Base-by-base conservation (phyloP, 2,113 vertebrate species). In the Callospermophilus lateralis region DNA sequence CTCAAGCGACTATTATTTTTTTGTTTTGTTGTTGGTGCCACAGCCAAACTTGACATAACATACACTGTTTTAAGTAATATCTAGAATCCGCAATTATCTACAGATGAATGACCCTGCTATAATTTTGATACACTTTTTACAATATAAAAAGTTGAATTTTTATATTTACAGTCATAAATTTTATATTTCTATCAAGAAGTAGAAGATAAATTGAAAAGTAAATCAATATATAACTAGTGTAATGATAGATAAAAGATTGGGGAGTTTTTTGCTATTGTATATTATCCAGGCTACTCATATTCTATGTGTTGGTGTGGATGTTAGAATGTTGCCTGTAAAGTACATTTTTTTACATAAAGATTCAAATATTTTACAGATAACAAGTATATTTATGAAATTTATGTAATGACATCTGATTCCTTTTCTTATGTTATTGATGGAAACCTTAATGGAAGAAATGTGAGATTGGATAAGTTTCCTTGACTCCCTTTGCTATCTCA, bases 371-470 rank as follows among this genome's bases (percentile, higher is more conserved):
- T 85, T 3, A 74, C 26, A 74, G 24, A 39, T 74, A 30, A 37
- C 37, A n/a, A 17, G 39, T 76, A 67, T 68, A 45, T 92, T 67
- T 45, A 67, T 67, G 67, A 90, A 65, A 79, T 93, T 84, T 30
- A 72, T 45, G n/a, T 67, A 2, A 80, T 53, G 65, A 11, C 1
- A 0, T 84, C 74, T 67, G 48, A 61, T 39, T 70, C 28, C 86
- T 39, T 85, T 93, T 84, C 19, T 19, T 80, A n/a, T 93, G 55
- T 30, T n/a, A 90, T 24, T 80, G 32, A 80, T 86, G 76, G 32
- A 84, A 74, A 70, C 45, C 11, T 68, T 32, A 58, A 28, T 86
- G 39, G 34, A 70, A 80, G 20, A 80, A 11, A 34, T 32, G 16
- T 45, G 53, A 6, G 73, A 61, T 8, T 77, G 6, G 86, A 11